phyloP scores from a whole-genome alignment of 1,140 invertebrate genomes.

The Drosophila lacteicornis region DNA sequence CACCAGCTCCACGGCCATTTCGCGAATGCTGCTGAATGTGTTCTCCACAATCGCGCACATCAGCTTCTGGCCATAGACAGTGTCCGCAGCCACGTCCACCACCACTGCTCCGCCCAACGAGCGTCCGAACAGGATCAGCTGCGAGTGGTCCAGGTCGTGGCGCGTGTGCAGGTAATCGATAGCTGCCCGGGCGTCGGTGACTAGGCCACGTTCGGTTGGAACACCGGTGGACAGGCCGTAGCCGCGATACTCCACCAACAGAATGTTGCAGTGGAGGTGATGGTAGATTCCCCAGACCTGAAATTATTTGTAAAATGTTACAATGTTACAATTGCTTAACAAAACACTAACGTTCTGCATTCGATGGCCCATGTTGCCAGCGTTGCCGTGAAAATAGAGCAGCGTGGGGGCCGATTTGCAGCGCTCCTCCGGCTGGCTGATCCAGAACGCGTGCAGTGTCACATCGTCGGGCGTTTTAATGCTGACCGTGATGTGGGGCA shows the following conservation, averaged over 20 bases:
- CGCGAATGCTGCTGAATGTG: constrained; percentile 97
- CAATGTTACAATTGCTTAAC: background rate
- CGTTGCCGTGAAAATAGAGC: constrained; percentile 97
- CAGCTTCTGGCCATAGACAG: constrained; percentile 90
- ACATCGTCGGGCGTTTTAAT: constrained; percentile 91
- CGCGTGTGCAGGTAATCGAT: constrained; percentile 93
- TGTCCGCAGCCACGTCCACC: constrained; percentile 92
- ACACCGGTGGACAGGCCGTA: constrained; percentile 96
- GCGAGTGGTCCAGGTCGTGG: constrained; percentile 92
- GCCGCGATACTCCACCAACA: constrained; percentile 96
- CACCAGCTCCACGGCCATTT: constrained; percentile 93
- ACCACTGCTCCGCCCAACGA: constrained; percentile 95
- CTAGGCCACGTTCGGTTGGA: constrained; percentile 94
- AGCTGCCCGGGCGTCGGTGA: constrained; percentile 94
- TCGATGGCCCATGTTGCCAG: constrained; percentile 97
- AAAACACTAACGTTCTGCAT: constrained; percentile 87
- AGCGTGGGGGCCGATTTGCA: constrained; percentile 90
- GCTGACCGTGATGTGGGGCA: constrained; percentile 91
- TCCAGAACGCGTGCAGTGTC: constrained; percentile 94
- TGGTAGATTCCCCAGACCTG: constrained; percentile 90
- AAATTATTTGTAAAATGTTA: background rate
- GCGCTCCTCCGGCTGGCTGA: constrained; percentile 90
- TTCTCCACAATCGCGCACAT: constrained; percentile 96
- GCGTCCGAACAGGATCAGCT: constrained; percentile 97
- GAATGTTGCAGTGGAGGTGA: constrained; percentile 92